A percentile compares a stretch with the other conserved stretches of the same genome.
phyloP scores from a whole-genome alignment of 1,140 invertebrate species.

The Ceratina australensis region DNA sequence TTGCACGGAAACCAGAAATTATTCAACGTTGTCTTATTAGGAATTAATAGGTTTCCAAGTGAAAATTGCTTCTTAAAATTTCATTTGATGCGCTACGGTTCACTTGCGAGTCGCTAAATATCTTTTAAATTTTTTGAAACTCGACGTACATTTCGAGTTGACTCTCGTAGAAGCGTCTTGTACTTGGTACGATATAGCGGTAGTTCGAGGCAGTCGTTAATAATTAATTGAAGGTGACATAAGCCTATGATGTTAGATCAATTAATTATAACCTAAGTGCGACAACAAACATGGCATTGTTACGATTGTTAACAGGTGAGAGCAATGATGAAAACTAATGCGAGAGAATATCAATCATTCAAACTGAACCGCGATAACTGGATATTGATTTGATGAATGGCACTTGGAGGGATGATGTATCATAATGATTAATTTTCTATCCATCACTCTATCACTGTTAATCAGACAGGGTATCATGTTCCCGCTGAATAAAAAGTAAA shows the following conservation, averaged over 20 bases:
- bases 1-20: neutral
- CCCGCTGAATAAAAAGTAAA: too few relatives aligned
- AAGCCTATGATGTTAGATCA: too few relatives aligned
- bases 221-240: too few relatives aligned
- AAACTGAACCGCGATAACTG: neutral
- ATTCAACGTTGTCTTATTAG: conserved; percentile 22
- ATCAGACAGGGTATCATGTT: neutral
- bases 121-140: neutral
- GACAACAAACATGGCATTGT: too few relatives aligned
- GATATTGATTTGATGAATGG: neutral
- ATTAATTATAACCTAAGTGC: too few relatives aligned
- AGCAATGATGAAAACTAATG: neutral
- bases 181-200: neutral
- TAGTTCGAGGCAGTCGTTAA: too few relatives aligned
- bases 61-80: conserved; percentile 5
- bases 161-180: neutral
- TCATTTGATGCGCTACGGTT: neutral
- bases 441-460: neutral
- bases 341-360: neutral
- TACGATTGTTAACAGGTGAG: neutral
- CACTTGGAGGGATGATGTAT: neutral
- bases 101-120: neutral
- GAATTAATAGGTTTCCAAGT: conserved; percentile 13
- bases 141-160: too few relatives aligned
- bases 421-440: neutral